Base-by-base conservation (phyloP, 2,797 vertebrate species). In the Philypnodon macrostomus region DNA sequence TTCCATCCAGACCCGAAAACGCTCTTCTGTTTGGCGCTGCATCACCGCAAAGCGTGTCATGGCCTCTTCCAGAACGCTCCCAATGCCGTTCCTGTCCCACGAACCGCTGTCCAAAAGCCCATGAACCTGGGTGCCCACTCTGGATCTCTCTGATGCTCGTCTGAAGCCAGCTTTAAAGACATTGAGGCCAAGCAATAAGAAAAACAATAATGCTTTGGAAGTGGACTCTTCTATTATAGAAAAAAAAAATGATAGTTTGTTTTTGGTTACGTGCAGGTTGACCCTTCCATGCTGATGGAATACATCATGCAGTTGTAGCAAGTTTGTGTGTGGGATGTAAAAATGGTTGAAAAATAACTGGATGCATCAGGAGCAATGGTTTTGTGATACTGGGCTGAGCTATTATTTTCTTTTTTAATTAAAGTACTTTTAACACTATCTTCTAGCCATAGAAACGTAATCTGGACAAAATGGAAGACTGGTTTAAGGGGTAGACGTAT, bases 161-260 rank as follows among this genome's bases (percentile, higher is more conserved):
- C 84, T 88, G 88, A 93, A 93, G 92, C 85, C 92, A 96, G 91
- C 93, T 95, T 95, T 93, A 96, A 96, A 96, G 90, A 96, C 93
- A 96, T 83, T 93, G 93, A 94, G 91, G 91, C 91, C 90, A 91
- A 88, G 88, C 88, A 87, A 80, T 90, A 86, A 90, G 84, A 91
- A 83, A n/a, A 88, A 85, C 84, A 91, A 71, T 54, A 80, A 88
- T 87, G 85, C 81, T 78, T 84, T 63, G 67, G 77, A 77, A 79
- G 76, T 83, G 82, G 85, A 83, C 77, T 79, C 80, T 82, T 81
- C 59, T 63, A 75, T 77, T 70, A 82, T 65, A 83, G 67, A 82
- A 76, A 79, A 83, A 82, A 76, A 79, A 83, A 75, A 87, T 83
- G 78, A 85, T 63, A 71, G 58, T 76, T 79, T 72, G 34, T 54